A percentile compares a stretch with the other conserved stretches of the same genome.
phyloP scores from a whole-genome alignment of 2,113 vertebrate genomes.

The Budorcas taxicolor region DNA sequence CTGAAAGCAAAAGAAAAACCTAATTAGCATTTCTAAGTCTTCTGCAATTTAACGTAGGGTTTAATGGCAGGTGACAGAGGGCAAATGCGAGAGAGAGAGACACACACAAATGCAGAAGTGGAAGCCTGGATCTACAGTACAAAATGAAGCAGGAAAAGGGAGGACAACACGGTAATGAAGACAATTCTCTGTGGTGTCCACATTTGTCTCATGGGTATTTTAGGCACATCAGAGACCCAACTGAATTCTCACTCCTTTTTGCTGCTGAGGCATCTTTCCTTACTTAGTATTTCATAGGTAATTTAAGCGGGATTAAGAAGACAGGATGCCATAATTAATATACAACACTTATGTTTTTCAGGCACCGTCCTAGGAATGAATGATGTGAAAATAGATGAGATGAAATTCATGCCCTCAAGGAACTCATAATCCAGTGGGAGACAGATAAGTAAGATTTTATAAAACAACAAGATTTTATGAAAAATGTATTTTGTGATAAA shows the following conservation, averaged over 20 bases:
- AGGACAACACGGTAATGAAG: not conserved
- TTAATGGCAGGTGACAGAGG: not conserved
- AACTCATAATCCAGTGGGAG: not conserved
- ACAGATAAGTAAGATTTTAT: not conserved
- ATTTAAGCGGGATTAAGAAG: not conserved
- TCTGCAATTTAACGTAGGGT: not conserved
- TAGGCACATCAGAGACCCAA: not conserved
- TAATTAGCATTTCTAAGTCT: not conserved
- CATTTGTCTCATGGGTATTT: not conserved
- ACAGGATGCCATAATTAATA: not conserved
- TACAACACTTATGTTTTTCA: not conserved
- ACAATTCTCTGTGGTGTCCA: not conserved
- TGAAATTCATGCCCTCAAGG: not conserved
- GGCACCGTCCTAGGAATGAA: not conserved
- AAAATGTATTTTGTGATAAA: not conserved
- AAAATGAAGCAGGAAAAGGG: not conserved
- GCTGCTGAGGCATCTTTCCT: not conserved
- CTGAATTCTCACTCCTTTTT: not conserved
- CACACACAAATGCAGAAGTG: not conserved
- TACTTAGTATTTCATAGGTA: not conserved
- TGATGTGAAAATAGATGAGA: not conserved
- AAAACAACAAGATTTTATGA: not conserved
- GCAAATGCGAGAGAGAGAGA: not conserved
- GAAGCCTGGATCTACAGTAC: not conserved
- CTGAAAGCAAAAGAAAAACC: not conserved